phyloP scores from a whole-genome alignment of 2,888 invertebrate genomes.

The Andrena praecox region DNA sequence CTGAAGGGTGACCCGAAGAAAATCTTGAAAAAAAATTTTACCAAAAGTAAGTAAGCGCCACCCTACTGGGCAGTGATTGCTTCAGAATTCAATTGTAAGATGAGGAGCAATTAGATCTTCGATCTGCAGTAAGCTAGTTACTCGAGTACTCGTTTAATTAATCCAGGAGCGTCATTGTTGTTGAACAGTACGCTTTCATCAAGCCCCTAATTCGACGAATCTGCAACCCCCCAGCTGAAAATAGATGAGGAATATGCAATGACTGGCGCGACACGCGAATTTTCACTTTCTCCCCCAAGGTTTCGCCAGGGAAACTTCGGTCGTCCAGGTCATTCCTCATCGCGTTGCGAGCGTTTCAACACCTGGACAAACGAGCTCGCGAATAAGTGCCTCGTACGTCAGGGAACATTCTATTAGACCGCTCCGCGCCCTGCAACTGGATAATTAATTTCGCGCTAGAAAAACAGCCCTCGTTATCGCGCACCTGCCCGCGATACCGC shows the following conservation, averaged over 20 bases:
- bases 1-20: too few relatives aligned
- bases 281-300: background rate
- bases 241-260: background rate
- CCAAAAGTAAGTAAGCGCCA: too few relatives aligned
- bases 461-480: conserved; percentile 11
- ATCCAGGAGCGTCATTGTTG: too few relatives aligned
- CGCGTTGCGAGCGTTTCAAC: background rate
- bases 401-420: conserved; percentile 7
- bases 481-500: conserved; percentile 24
- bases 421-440: background rate
- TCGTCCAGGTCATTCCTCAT: background rate
- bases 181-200: too few relatives aligned
- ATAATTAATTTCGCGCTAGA: conserved; percentile 30
- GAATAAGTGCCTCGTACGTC: background rate
- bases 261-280: background rate
- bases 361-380: background rate
- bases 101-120: too few relatives aligned
- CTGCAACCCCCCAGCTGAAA: background rate
- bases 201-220: too few relatives aligned
- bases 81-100: too few relatives aligned
- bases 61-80: too few relatives aligned
- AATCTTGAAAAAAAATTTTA: too few relatives aligned
- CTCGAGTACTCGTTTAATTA: too few relatives aligned
- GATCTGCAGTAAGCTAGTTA: too few relatives aligned
- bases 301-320: background rate